Evolutionary conservation across 2,797 vertebrate species (phyloP), one percentile per base, ranked within the genome.

Genomic region (Prunella strophiata): DNA sequence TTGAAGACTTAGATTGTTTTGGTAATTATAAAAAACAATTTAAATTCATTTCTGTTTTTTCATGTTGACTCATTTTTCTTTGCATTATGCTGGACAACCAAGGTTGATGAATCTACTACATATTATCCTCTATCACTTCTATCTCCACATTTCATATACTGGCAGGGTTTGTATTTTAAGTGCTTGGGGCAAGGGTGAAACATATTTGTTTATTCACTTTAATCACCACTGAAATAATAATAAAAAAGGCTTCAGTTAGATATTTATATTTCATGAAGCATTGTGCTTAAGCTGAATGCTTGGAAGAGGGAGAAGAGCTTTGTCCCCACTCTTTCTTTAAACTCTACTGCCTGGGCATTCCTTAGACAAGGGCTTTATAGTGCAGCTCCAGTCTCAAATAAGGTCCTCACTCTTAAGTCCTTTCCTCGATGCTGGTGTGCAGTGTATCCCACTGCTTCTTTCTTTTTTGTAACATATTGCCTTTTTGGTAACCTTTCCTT

Each of bases 401-500:
- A 36, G 52, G 38, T 63, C 12, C 18, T 61, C 58, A 40, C 9
- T 84, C 36, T 50, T 40, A 22, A 13, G 20, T 34, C 23, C 19
- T 88, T 72, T 71, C 47, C 36, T 76, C 10, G 4, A 7, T 85
- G 42, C 32, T 73, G 29, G 16, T 66, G 29, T 81, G 32, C 36
- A 77, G 23, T 7, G 6, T 16, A 54, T 48, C 36, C n/a, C 1
- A 9, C 26, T 71, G 26, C 63, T 92, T 92, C 66, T 43, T 11
- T 90, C 20, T 26, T 61, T 84, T 87, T 48, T 85, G 43, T 79
- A 89, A 88, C 75, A 47, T 47, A 54, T 22, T 80, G 47, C 40
- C 74, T 59, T 55, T 85, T 30, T 14, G 19, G 19, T 85, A 86
- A 94, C 82, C 89, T 96, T 95, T 95, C 18, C 14, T 79, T 91